Base-by-base conservation (phyloP, 2,113 vertebrate genomes). In the Ceyx margarethae region DNA sequence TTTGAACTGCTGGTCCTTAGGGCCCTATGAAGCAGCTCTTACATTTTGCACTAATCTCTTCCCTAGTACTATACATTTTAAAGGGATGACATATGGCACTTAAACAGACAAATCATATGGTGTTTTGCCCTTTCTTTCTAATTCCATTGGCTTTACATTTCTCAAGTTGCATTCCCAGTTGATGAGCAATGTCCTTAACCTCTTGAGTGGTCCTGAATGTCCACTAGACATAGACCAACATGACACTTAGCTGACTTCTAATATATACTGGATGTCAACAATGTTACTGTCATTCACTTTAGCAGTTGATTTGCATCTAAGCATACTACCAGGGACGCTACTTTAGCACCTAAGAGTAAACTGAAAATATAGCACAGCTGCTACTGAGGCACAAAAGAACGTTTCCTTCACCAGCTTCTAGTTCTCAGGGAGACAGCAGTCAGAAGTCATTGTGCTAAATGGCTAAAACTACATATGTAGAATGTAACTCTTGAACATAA, bases 81-180 rank as follows among this genome's bases (percentile, higher is more conserved):
- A 96, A 86, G 79, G 91, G 93, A 96, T 90, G 90, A 82, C 94
- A 95, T 94, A 92, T 93, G 95, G 93, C 89, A 93, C 91, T 96
- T 87, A 90, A 75, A 61, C 46, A 90, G 82, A 91, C 53, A 96
- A 95, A 95, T 95, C 84, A 75, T 60, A 87, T 4, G 72, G 50
- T 78, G 61, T 77, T 92, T 91, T 93, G 94, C 95, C 96, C 93
- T 95, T 95, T 95, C 93, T 94, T 95, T 95, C 86, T 94, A 93
- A 93, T 95, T 94, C 87, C 1, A 0, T 37, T 84, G 54, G 77
- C 93, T 95, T 94, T 95, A 91, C 69, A 13, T 96, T 79, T 91
- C 79, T 96, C 90, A 95, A 81, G 81, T 94, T 91, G 88, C 69
- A 46, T 62, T 95, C 60, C 69, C 43, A 87, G 84, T 71, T 94